A percentile compares a stretch with the other conserved stretches of the same genome.
phyloP scores from a whole-genome alignment of 2,888 invertebrate genomes.

The Zaprionus bogoriensis region DNA sequence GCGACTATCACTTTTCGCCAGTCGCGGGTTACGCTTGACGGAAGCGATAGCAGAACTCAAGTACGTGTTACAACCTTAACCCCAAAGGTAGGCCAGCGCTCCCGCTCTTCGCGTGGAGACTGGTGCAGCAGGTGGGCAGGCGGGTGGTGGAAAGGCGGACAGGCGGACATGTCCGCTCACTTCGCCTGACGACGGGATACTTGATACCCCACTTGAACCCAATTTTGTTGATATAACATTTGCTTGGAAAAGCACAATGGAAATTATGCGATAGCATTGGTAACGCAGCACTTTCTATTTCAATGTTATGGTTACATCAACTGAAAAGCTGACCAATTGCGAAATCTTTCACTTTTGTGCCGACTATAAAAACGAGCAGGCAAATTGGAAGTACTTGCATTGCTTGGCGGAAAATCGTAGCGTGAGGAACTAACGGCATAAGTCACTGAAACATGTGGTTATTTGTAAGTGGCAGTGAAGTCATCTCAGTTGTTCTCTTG shows the following conservation, averaged over 20 bases:
- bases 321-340: constrained; percentile 48
- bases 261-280: constrained; percentile 67
- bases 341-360: constrained; percentile 64
- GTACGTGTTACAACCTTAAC: constrained; percentile 76
- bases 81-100: constrained; percentile 51
- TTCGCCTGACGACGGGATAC: constrained; percentile 36
- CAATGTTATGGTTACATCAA: constrained; percentile 75
- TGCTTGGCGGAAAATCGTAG: constrained; percentile 29
- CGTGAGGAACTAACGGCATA: constrained; percentile 10
- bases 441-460: constrained; percentile 43
- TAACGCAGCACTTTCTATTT: constrained; percentile 75
- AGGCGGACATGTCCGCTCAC: constrained; percentile 59
- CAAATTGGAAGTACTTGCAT: constrained; percentile 48
- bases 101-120: not conserved
- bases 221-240: constrained; percentile 69
- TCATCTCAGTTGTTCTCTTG: not conserved
- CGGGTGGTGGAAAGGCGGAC: no score
- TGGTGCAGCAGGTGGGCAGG: not conserved
- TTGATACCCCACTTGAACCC: constrained; percentile 70
- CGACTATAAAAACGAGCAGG: constrained; percentile 51
- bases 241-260: constrained; percentile 59
- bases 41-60: constrained; percentile 67
- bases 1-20: constrained; percentile 57
- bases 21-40: constrained; percentile 56
- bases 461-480: constrained; percentile 46